Evolutionary conservation across 1,140 invertebrate genomes (phyloP).

Genomic region (Drosophila setifemur): DNA sequence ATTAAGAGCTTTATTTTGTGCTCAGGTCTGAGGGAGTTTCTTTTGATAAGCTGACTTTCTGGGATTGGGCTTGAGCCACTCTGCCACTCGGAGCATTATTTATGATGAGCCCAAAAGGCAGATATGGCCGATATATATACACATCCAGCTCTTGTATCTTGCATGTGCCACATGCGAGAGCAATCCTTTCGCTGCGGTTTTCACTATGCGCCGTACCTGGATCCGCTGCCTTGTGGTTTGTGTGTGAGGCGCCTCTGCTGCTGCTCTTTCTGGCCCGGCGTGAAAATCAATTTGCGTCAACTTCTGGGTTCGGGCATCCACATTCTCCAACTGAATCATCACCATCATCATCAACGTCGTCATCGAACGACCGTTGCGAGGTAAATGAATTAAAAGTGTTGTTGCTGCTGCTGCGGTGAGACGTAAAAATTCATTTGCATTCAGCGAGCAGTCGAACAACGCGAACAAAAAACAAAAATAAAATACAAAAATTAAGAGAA

Average conservation of each 20-base stretch:
- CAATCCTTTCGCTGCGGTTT: slow-evolving; percentile 66
- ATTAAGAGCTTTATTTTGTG: neutral
- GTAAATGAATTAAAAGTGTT: slow-evolving; percentile 55
- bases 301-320: slow-evolving; percentile 31
- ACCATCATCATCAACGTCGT: slow-evolving; percentile 39
- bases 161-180: slow-evolving; percentile 6
- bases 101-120: slow-evolving; percentile 45
- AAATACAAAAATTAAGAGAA: slow-evolving; percentile 1
- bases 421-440: slow-evolving; percentile 69
- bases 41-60: slow-evolving; percentile 29
- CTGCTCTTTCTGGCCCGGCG: slow-evolving; percentile 3
- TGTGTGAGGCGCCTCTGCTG: slow-evolving; percentile 35
- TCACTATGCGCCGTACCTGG: slow-evolving; percentile 12
- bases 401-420: slow-evolving; percentile 28
- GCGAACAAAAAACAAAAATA: slow-evolving; percentile 13
- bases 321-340: slow-evolving; percentile 17
- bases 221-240: slow-evolving; percentile 41
- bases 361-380: slow-evolving; percentile 21
- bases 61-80: neutral
- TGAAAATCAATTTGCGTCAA: slow-evolving; percentile 60
- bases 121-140: neutral
- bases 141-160: slow-evolving; percentile 4
- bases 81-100: slow-evolving; percentile 58
- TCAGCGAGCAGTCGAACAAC: slow-evolving; percentile 28
- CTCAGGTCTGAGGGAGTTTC: slow-evolving; percentile 21